Evolutionary conservation across 2,113 vertebrate species (phyloP).

Genomic region (Hippopotamus amphibius): DNA sequence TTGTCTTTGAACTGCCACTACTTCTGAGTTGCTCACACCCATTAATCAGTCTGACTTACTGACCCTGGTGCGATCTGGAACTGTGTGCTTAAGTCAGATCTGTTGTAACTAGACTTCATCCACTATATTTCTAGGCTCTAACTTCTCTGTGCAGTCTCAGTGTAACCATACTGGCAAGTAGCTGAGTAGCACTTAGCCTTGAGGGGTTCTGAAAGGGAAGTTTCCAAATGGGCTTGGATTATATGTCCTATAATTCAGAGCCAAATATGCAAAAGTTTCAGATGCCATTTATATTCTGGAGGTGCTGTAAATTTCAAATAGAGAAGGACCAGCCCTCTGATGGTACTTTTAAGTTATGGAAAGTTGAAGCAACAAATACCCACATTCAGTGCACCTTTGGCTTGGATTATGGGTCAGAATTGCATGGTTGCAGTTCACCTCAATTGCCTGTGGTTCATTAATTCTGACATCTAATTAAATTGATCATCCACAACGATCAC

Average conservation of each 20-base stretch:
- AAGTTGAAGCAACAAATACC: background rate
- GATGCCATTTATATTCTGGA: background rate
- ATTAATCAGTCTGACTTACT: constrained; percentile 77
- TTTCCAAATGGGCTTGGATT: background rate
- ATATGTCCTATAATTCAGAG: constrained; percentile 28
- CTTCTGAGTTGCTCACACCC: constrained; percentile 37
- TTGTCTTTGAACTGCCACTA: constrained; percentile 64
- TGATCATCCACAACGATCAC: background rate
- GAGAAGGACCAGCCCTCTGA: background rate
- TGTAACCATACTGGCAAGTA: background rate
- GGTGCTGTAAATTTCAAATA: constrained; percentile 5
- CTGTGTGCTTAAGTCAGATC: constrained; percentile 36
- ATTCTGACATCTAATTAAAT: constrained; percentile 53
- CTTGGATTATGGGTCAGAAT: background rate
- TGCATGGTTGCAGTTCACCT: background rate
- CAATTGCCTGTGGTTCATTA: background rate
- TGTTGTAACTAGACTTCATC: constrained; percentile 54
- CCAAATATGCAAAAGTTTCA: constrained; percentile 30
- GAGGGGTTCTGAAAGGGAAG: background rate
- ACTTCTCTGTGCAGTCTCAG: background rate
- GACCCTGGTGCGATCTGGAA: constrained; percentile 49
- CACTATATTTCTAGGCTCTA: constrained; percentile 11
- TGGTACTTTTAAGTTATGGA: constrained; percentile 3
- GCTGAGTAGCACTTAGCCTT: background rate
- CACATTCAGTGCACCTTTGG: background rate